Percentiles rank a stretch among this genome's conserved stretches.
phyloP scores from a whole-genome alignment of 2,797 vertebrate species.

The Betta splendens region DNA sequence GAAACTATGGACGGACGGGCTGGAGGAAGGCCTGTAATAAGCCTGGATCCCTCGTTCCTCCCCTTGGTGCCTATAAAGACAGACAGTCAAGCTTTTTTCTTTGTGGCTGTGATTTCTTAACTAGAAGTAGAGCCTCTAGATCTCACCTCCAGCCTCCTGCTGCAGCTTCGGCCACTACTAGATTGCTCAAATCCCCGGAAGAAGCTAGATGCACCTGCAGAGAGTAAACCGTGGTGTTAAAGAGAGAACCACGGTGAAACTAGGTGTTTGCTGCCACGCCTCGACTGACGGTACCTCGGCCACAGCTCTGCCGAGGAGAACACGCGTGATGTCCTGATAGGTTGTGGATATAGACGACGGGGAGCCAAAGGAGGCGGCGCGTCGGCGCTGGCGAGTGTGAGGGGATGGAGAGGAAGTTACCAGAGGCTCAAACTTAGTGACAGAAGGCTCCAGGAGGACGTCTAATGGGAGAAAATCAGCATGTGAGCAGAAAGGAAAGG shows the following conservation, averaged over 20 bases:
- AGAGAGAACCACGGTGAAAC: background rate
- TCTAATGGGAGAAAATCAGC: slow-evolving; percentile 61
- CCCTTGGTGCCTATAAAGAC: slow-evolving; percentile 84
- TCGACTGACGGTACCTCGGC: slow-evolving; percentile 81
- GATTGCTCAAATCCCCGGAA: slow-evolving; percentile 85
- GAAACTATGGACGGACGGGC: slow-evolving; percentile 88
- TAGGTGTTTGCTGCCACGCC: background rate
- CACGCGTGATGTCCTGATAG: slow-evolving; percentile 90
- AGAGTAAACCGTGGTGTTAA: background rate
- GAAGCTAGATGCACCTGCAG: slow-evolving; percentile 90
- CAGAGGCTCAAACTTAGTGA: slow-evolving; percentile 59
- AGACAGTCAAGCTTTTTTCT: slow-evolving; percentile 5
- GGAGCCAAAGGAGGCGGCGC: slow-evolving; percentile 80
- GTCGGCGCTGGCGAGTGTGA: slow-evolving; percentile 61
- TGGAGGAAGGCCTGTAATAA: slow-evolving; percentile 90
- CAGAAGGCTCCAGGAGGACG: slow-evolving; percentile 58
- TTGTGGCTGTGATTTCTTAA: background rate
- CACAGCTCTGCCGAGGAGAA: slow-evolving; percentile 82
- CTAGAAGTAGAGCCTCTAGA: background rate
- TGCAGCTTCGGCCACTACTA: slow-evolving; percentile 81
- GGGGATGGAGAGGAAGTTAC: slow-evolving; percentile 71
- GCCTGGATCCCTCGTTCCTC: slow-evolving; percentile 87
- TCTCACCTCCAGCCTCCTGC: slow-evolving; percentile 94
- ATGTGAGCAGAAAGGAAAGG: background rate
- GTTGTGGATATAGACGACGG: slow-evolving; percentile 77